Conservation (phyloP, 2,113 vertebrate species). For the Brachionichthys hirsutus region DNA sequence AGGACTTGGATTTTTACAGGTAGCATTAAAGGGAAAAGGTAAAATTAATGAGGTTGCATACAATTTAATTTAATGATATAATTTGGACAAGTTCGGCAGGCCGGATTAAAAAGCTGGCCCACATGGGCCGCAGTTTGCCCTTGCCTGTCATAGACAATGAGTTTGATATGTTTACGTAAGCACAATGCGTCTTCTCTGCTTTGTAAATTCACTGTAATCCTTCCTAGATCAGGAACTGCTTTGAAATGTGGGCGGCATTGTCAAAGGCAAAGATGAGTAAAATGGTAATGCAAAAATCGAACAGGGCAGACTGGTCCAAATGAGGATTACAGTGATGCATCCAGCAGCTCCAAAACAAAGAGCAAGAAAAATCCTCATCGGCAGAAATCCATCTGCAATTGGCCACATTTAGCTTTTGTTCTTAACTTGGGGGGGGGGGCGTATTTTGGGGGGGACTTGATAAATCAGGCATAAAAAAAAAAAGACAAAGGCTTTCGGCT, state of each 20-base stretch:
- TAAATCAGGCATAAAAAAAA: conserved; percentile 30
- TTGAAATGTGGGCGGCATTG: conserved; percentile 60
- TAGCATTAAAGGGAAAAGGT: too few species aligned
- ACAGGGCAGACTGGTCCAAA: conserved; percentile 67
- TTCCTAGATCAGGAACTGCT: conserved; percentile 54
- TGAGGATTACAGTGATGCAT: conserved; percentile 66
- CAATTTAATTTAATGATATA: too few species aligned
- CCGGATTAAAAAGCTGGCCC: too few species aligned
- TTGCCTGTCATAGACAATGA: conserved; percentile 8
- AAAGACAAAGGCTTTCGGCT: not conserved
- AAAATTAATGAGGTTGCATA: too few species aligned
- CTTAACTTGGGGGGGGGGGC: conserved; percentile 32
- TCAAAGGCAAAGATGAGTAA: conserved; percentile 48
- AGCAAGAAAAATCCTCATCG: conserved; percentile 49
- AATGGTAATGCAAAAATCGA: conserved; percentile 68
- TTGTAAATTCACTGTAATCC: conserved; percentile 58
- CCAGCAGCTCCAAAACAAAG: conserved; percentile 55
- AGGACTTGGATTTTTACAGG: too few species aligned
- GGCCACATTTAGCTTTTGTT: conserved; percentile 48
- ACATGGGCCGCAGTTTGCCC: too few species aligned
- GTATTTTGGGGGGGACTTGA: conserved; percentile 41
- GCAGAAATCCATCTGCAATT: conserved; percentile 61
- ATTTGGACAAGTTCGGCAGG: too few species aligned
- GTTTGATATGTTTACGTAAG: conserved; percentile 41
- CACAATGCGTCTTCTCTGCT: conserved; percentile 31